Percentiles rank a stretch among this genome's conserved stretches.
Conservation (phyloP, 2,797 vertebrate species). For the Lithobates pipiens region DNA sequence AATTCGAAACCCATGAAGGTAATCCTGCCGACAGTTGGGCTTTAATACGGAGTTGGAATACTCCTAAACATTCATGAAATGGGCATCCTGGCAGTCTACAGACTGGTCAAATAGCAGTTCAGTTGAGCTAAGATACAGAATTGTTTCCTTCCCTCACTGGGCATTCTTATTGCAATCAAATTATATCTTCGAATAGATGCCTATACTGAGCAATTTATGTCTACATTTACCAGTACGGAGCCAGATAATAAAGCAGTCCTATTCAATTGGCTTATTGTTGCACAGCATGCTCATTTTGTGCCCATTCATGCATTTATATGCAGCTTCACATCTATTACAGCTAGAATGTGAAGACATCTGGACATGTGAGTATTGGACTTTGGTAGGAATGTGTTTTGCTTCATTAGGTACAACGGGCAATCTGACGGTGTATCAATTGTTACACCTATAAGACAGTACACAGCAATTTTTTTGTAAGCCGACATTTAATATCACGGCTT, state of each 20-base stretch:
- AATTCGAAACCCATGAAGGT: too few relatives aligned
- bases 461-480: background rate
- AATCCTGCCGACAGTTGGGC: too few relatives aligned
- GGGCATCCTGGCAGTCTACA: background rate
- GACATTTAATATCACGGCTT: too few relatives aligned
- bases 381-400: background rate
- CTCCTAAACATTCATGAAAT: too few relatives aligned
- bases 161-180: background rate
- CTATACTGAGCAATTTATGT: background rate
- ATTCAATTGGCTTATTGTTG: slow-evolving; percentile 1
- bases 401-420: background rate
- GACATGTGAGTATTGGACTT: background rate
- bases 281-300: background rate
- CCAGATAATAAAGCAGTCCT: background rate
- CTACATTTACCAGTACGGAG: background rate
- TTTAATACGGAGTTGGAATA: too few relatives aligned
- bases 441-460: background rate
- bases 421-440: background rate
- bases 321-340: background rate
- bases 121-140: background rate
- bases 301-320: background rate
- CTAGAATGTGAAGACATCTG: background rate
- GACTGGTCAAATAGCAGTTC: background rate
- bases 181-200: background rate
- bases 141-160: background rate